Percentiles rank a stretch among this genome's conserved stretches.
Evolutionary conservation across 2,113 vertebrate species (phyloP).

Genomic region (Scophthalmus maximus): DNA sequence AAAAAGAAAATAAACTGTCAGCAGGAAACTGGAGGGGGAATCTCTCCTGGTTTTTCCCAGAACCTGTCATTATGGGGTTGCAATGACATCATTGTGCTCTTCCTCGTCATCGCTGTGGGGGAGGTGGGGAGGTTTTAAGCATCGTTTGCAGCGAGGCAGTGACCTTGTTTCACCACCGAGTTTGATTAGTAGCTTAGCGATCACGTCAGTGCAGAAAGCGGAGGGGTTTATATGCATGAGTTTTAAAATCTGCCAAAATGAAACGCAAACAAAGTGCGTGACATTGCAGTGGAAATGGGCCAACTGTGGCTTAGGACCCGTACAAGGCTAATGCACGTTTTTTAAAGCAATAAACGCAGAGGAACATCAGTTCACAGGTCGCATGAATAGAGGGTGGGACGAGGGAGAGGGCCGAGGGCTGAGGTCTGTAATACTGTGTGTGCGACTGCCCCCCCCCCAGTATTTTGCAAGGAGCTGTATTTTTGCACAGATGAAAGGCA

Average conservation of each 20-base stretch:
- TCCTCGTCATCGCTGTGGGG: constrained; percentile 11
- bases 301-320: constrained; percentile 50
- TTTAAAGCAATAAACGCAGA: constrained; percentile 20
- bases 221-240: constrained; percentile 31
- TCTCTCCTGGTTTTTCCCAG: constrained; percentile 40
- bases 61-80: constrained; percentile 53
- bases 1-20: constrained; percentile 50
- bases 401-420: constrained; percentile 23
- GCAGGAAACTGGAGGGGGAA: constrained; percentile 55
- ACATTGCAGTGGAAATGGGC: constrained; percentile 61
- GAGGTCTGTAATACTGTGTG: no score
- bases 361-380: constrained; percentile 36
- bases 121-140: constrained; percentile 36
- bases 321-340: constrained; percentile 41
- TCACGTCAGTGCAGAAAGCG: constrained; percentile 39
- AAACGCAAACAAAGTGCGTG: constrained; percentile 57
- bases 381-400: constrained; percentile 44
- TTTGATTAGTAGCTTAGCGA: constrained; percentile 70
- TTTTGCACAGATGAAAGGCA: constrained; percentile 52
- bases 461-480: constrained; percentile 29
- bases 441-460: constrained; percentile 23
- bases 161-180: constrained; percentile 59
- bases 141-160: constrained; percentile 20
- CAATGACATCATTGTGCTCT: constrained; percentile 55
- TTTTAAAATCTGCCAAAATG: constrained; percentile 53